phyloP scores from a whole-genome alignment of 2,113 vertebrate species.

The Dromiciops gliroides region DNA sequence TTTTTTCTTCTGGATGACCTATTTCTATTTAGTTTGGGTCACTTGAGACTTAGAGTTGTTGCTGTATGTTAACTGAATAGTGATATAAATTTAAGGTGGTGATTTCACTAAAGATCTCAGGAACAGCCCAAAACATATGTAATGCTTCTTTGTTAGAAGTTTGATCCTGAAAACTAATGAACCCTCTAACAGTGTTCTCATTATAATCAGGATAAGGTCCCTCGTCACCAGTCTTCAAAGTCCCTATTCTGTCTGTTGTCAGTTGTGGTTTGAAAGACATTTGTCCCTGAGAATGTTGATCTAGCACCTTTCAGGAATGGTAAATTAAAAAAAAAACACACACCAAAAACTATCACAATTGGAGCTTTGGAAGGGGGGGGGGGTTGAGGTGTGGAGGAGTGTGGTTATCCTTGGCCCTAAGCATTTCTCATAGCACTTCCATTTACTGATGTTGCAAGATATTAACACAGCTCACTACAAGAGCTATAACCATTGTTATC shows the following conservation, averaged over 20 bases:
- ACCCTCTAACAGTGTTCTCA: background rate
- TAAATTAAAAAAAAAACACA: background rate
- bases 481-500: rapidly evolving
- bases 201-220: background rate
- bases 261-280: background rate
- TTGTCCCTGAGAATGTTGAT: rapidly evolving
- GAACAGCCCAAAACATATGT: rapidly evolving
- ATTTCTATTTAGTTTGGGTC: background rate
- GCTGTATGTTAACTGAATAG: too few species aligned
- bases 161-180: background rate
- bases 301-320: rapidly evolving
- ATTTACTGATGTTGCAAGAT: background rate
- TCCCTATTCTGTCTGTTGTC: background rate
- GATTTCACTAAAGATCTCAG: background rate
- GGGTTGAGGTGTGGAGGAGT: too few species aligned
- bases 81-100: background rate
- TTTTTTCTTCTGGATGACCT: background rate
- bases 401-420: background rate
- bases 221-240: background rate
- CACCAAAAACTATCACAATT: background rate
- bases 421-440: background rate
- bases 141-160: background rate
- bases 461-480: background rate
- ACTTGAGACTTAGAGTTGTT: background rate
- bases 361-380: background rate